Evolutionary conservation across 2,113 vertebrate species (phyloP), one percentile per base, ranked within the genome.

Genomic region (Thunnus maccoyii): DNA sequence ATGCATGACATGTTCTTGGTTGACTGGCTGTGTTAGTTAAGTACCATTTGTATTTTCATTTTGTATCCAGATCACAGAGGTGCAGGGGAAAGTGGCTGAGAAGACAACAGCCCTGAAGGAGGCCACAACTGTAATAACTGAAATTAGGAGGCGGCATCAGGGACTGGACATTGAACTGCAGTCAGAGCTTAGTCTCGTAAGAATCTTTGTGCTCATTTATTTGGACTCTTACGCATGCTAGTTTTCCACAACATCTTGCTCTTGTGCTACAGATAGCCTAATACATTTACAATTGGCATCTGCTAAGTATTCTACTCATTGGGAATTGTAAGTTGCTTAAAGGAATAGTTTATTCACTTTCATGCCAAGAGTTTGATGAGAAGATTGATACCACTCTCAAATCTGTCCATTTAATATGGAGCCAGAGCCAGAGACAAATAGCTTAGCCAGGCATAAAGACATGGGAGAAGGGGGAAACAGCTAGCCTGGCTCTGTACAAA

Each of bases 101-200:
- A 96, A 88, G 82, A 90, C 95, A 63, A 93, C 94, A 55, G 96
- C 96, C 66, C 93, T 96, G 3, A 95, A 97, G 81, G 92, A 94
- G 2, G 95, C 93, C 57, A 93, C 88, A n/a, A 93, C 69, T 17
- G 80, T 95, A 66, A 30, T 97, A 64, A 94, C 88, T 2, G 95
- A 97, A 76, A 93, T 94, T 61, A 93, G 89, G 64, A 95, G 94
- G 27, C 95, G 52, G 22, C 74, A 91, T 74, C 97, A 98, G 84
- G 47, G 85, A 0, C 71, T 99, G 88, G 97, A 98, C 15, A 97
- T 98, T 0, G 97, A 99, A 18, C 91, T 97, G 47, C 96, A 99
- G 88, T 92, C 96, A 8, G 93, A 93, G 76, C 92, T 94, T 30
- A 97, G 94, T 86, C 89, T 97, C 96, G 97, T 99, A 93, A 57